Evolutionary conservation across 2,113 vertebrate species (phyloP).

Genomic region (Oenanthe oenanthe): DNA sequence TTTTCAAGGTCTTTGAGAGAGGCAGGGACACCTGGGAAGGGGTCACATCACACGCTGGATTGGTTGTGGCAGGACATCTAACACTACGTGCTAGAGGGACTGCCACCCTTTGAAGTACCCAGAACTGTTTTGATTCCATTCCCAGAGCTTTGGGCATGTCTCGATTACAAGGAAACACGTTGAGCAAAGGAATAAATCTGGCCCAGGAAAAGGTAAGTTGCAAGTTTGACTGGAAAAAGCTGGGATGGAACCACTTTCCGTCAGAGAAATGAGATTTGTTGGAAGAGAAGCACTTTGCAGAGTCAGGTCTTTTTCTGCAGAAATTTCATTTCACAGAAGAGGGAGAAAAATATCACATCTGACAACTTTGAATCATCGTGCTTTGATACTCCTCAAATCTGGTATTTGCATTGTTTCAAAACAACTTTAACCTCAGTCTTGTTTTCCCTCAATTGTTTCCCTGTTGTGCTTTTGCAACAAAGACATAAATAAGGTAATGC

Average conservation of each 20-base stretch:
- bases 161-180: background rate
- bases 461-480: background rate
- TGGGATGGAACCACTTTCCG: background rate
- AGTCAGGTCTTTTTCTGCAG: background rate
- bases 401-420: background rate
- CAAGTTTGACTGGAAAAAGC: conserved; percentile 1
- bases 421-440: conserved; percentile 3
- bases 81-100: background rate
- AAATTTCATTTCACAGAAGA: conserved; percentile 6
- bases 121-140: conserved; percentile 43
- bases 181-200: conserved; percentile 20
- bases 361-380: background rate
- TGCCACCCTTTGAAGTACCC: conserved; percentile 34
- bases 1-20: conserved; percentile 51
- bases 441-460: background rate
- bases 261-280: conserved; percentile 7
- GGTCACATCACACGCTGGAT: conserved; percentile 14
- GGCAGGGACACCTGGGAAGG: conserved; percentile 31
- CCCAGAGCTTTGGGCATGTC: conserved; percentile 1
- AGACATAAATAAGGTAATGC: background rate
- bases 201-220: background rate
- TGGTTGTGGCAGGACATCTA: conserved; percentile 19
- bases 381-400: conserved; percentile 18
- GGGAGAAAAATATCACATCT: background rate
- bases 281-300: background rate